Evolutionary conservation across 53 echinoderm and acorn worm genomes (phyloP).

Genomic region (Echinarachnius parma): DNA sequence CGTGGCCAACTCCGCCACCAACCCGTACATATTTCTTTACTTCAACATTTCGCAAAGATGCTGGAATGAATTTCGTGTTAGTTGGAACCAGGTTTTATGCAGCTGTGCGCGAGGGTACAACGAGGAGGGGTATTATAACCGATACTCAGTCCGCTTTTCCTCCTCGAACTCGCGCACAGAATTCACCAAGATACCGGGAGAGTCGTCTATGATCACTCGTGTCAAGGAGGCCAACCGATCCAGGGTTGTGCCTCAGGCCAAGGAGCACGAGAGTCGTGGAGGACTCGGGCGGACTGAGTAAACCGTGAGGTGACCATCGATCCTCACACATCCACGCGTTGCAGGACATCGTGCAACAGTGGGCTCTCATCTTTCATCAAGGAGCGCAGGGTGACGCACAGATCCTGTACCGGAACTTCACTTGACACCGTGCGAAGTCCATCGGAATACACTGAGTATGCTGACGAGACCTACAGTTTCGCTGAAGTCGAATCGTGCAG

Average conservation of each 20-base stretch:
- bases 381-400: too few species aligned
- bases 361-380: too few species aligned
- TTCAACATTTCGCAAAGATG: slow-evolving; percentile 63
- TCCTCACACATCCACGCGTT: not conserved
- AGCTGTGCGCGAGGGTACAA: slow-evolving; percentile 37
- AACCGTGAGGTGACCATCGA: not conserved
- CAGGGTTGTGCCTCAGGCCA: slow-evolving; percentile 7
- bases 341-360: not conserved
- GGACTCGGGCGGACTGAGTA: slow-evolving; percentile 21
- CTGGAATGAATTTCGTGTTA: slow-evolving; percentile 54
- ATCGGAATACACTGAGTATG: too few species aligned
- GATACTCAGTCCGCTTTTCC: slow-evolving; percentile 59
- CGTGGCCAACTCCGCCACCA: slow-evolving; percentile 79
- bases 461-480: too few species aligned
- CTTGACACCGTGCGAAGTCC: too few species aligned
- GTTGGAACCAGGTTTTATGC: slow-evolving; percentile 41
- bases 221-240: slow-evolving; percentile 1
- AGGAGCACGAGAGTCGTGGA: slow-evolving; percentile 14
- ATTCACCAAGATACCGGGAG: slow-evolving; percentile 38
- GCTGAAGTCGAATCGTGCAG: too few species aligned
- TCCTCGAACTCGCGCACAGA: slow-evolving; percentile 57
- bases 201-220: slow-evolving; percentile 40
- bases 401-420: too few species aligned
- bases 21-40: slow-evolving; percentile 83
- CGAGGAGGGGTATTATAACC: slow-evolving; percentile 42